Evolutionary conservation across 2,888 invertebrate genomes (phyloP).

Genomic region (Idaea dimidiata): DNA sequence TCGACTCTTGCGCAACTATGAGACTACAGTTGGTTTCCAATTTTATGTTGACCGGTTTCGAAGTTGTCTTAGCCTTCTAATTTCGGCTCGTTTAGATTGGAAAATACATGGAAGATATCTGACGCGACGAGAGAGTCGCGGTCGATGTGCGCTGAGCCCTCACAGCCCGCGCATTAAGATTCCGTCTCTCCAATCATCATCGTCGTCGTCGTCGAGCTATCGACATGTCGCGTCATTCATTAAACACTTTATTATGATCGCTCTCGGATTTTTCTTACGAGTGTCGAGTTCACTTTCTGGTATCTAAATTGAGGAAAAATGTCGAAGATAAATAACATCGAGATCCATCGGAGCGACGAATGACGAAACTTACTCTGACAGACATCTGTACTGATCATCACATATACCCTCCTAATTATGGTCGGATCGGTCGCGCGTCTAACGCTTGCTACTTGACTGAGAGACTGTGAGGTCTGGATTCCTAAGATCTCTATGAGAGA

Average conservation of each 20-base stretch:
- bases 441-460: too few species aligned
- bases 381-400: too few species aligned
- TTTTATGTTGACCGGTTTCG: slow-evolving; percentile 80
- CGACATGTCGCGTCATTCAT: slow-evolving; percentile 36
- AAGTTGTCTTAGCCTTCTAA: slow-evolving; percentile 78
- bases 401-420: too few species aligned
- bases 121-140: slow-evolving; percentile 15
- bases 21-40: slow-evolving; percentile 79
- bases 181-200: slow-evolving; percentile 38
- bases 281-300: slow-evolving; percentile 14
- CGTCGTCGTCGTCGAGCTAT: slow-evolving; percentile 32
- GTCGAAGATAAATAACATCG: slow-evolving; percentile 21
- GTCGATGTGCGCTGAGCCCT: slow-evolving; percentile 23
- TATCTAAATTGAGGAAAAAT: slow-evolving; percentile 16
- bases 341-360: slow-evolving; percentile 21
- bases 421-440: too few species aligned
- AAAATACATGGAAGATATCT: slow-evolving; percentile 60
- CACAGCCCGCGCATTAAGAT: slow-evolving; percentile 32
- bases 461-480: too few species aligned
- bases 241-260: slow-evolving; percentile 37
- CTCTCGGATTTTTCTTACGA: slow-evolving; percentile 29
- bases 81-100: slow-evolving; percentile 79
- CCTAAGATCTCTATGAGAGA: too few species aligned
- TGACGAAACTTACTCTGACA: slow-evolving; percentile 7
- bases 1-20: slow-evolving; percentile 73